These are phyloP conservation scores for Venustoraphidia nigricollis DNA, from an alignment of 2,888 invertebrate genomes.

Conservation along the genomic window DNA sequence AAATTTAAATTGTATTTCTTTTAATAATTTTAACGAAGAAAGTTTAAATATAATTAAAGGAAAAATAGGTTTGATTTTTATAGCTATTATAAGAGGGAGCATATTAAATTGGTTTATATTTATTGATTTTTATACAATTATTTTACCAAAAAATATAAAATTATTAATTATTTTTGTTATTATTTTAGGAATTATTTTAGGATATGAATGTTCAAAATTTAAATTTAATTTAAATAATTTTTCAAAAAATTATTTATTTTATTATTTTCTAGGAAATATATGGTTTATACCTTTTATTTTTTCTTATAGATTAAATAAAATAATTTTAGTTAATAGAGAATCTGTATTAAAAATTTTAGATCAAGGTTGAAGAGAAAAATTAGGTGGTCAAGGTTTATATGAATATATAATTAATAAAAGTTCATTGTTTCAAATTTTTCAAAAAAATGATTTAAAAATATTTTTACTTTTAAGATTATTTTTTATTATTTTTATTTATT, in stretches of 20 bases:
- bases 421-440: no score
- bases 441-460: no score
- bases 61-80: constrained; percentile 28
- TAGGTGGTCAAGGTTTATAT: no score
- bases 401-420: no score
- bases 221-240: constrained; percentile 27
- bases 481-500: no score
- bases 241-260: constrained; percentile 26
- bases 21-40: constrained; percentile 34
- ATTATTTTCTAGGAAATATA: constrained; percentile 26
- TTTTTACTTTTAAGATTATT: no score
- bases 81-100: constrained; percentile 31
- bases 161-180: constrained; percentile 32
- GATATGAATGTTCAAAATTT: constrained; percentile 28
- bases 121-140: constrained; percentile 30
- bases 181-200: constrained; percentile 25
- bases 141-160: constrained; percentile 31
- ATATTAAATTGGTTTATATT: constrained; percentile 36
- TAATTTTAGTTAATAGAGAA: no score
- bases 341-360: no score
- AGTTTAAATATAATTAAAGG: constrained; percentile 30
- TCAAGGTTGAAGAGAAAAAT: no score
- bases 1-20: constrained; percentile 27
- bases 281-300: constrained; percentile 17
- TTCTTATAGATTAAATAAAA: no score